phyloP scores from a whole-genome alignment of 35 echinoderm and acorn worm genomes.

The Stichopus chloronotus region DNA sequence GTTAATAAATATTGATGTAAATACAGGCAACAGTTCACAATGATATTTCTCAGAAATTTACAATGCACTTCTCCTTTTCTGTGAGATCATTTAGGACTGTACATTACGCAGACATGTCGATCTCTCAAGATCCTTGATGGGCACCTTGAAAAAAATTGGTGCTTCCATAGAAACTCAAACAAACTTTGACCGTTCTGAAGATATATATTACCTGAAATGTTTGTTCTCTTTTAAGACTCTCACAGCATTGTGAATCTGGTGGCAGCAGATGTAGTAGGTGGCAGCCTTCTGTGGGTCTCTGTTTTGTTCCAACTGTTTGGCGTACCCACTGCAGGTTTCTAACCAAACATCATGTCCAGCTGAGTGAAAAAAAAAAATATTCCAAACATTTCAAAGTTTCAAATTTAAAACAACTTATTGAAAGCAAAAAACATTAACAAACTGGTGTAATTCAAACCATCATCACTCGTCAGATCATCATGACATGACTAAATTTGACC shows the following conservation, averaged over 20 bases:
- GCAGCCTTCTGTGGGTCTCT: slow-evolving; percentile 74
- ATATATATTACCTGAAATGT: slow-evolving; percentile 60
- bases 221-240: slow-evolving; percentile 75
- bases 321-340: slow-evolving; percentile 77
- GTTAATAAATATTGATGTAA: no score
- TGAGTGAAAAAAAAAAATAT: slow-evolving; percentile 12
- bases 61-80: no score
- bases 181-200: background rate
- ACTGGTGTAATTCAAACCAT: background rate
- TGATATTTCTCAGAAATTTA: no score
- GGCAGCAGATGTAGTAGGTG: slow-evolving; percentile 82
- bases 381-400: background rate
- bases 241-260: slow-evolving; percentile 82
- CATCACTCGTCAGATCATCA: no score
- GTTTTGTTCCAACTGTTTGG: slow-evolving; percentile 67
- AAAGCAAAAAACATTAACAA: background rate
- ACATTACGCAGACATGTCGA: no score
- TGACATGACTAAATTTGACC: no score
- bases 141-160: no score
- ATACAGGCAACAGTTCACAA: no score
- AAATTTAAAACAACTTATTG: background rate
- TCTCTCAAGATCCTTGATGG: no score
- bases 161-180: no score
- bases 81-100: no score
- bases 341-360: slow-evolving; percentile 93